Conservation (phyloP, 2,797 vertebrate species). For the Hydrocynus forskahlii region DNA sequence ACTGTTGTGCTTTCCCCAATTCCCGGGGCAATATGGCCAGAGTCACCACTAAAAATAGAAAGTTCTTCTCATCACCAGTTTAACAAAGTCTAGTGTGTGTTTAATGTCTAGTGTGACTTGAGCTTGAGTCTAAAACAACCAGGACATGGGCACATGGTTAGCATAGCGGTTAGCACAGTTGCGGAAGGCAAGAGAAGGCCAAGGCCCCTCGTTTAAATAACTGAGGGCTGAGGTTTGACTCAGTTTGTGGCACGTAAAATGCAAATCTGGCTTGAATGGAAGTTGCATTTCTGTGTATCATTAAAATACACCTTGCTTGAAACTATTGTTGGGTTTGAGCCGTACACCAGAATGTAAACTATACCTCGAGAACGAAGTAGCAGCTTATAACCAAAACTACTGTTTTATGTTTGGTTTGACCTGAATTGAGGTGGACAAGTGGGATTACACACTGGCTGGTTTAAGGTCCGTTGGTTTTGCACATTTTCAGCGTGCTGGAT, state of each 20-base stretch:
- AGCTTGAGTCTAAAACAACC: neutral
- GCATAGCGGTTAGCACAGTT: too few species aligned
- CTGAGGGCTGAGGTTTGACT: neutral
- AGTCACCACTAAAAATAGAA: neutral
- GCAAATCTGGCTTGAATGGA: neutral
- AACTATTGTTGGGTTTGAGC: neutral
- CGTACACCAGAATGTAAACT: neutral
- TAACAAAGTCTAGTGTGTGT: too few species aligned
- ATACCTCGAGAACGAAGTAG: slow-evolving; percentile 1
- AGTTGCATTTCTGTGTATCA: neutral
- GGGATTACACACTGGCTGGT: slow-evolving; percentile 20
- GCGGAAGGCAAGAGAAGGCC: neutral
- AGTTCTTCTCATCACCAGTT: neutral
- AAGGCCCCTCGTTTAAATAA: too few species aligned
- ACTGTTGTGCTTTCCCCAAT: neutral
- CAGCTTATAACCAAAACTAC: slow-evolving; percentile 12
- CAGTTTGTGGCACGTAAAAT: neutral
- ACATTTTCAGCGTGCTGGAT: too few species aligned
- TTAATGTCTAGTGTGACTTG: neutral
- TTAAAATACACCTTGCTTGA: slow-evolving; percentile 21
- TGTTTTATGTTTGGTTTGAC: slow-evolving; percentile 12
- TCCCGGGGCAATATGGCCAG: neutral
- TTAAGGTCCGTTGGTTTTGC: slow-evolving; percentile 13
- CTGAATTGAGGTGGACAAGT: slow-evolving; percentile 10
- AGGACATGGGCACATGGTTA: neutral